Evolutionary conservation across 2,797 vertebrate genomes (phyloP).

Genomic region (Periophthalmus magnuspinnatus): DNA sequence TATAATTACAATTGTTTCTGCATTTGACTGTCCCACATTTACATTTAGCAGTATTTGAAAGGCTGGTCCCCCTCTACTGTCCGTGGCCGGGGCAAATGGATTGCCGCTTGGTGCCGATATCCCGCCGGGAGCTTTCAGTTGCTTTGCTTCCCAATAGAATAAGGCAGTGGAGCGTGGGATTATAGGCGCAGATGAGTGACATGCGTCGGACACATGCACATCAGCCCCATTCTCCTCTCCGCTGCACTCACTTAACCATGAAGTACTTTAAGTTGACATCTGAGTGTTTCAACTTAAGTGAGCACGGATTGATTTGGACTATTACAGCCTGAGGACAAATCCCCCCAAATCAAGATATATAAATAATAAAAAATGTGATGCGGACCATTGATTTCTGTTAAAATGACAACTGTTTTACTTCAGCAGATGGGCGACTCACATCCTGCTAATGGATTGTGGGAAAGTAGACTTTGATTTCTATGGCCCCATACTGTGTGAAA

Average conservation of each 20-base stretch:
- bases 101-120: constrained; percentile 54
- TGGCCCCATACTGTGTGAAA: constrained; percentile 55
- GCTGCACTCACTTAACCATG: constrained; percentile 65
- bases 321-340: constrained; percentile 37
- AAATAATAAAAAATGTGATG: constrained; percentile 32
- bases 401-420: constrained; percentile 54
- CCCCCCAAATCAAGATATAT: constrained; percentile 22
- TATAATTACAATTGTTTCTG: background rate
- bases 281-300: constrained; percentile 48
- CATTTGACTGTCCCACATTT: background rate
- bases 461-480: constrained; percentile 51
- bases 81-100: constrained; percentile 53
- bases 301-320: constrained; percentile 59
- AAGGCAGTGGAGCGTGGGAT: constrained; percentile 32
- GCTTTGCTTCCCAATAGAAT: constrained; percentile 39
- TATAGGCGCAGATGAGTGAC: constrained; percentile 43
- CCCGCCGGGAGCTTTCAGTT: constrained; percentile 44
- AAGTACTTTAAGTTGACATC: constrained; percentile 65
- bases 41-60: constrained; percentile 11
- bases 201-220: constrained; percentile 24
- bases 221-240: constrained; percentile 35
- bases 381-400: constrained; percentile 48
- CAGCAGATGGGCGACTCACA: constrained; percentile 61
- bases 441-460: constrained; percentile 51
- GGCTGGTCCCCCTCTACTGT: constrained; percentile 38